Conservation (phyloP, 2,113 vertebrate genomes). For the Megaceryle maxima region DNA sequence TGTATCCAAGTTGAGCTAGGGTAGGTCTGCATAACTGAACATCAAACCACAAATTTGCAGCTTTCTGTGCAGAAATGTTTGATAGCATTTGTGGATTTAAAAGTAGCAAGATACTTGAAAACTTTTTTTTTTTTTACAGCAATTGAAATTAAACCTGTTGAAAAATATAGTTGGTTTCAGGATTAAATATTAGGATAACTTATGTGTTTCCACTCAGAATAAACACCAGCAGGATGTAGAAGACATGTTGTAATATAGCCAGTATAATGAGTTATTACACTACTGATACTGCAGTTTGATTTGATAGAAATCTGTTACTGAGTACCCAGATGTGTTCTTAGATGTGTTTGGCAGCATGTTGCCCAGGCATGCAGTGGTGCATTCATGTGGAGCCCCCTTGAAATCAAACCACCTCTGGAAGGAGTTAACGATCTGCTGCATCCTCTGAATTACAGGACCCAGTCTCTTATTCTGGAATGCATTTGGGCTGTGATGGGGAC, state of each 20-base stretch:
- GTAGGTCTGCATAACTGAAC: background rate
- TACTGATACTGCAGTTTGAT: background rate
- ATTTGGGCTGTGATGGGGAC: background rate
- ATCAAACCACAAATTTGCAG: background rate
- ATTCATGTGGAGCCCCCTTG: background rate
- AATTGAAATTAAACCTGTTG: background rate
- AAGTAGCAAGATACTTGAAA: background rate
- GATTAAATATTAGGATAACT: background rate
- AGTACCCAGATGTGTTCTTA: background rate
- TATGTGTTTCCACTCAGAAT: background rate
- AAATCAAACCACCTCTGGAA: background rate
- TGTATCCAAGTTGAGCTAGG: background rate
- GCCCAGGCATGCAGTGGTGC: background rate
- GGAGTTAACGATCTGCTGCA: background rate
- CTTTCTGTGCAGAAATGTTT: background rate
- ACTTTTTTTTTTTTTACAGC: background rate
- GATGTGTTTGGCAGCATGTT: background rate
- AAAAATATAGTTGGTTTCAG: background rate
- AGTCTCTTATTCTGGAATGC: background rate
- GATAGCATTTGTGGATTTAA: background rate
- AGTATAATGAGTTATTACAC: background rate
- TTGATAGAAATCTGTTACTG: background rate
- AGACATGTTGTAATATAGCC: rapidly evolving
- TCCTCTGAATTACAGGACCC: background rate
- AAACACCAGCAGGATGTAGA: background rate